Evolutionary conservation across 2,113 vertebrate genomes (phyloP).

Genomic region (Spea bombifrons): DNA sequence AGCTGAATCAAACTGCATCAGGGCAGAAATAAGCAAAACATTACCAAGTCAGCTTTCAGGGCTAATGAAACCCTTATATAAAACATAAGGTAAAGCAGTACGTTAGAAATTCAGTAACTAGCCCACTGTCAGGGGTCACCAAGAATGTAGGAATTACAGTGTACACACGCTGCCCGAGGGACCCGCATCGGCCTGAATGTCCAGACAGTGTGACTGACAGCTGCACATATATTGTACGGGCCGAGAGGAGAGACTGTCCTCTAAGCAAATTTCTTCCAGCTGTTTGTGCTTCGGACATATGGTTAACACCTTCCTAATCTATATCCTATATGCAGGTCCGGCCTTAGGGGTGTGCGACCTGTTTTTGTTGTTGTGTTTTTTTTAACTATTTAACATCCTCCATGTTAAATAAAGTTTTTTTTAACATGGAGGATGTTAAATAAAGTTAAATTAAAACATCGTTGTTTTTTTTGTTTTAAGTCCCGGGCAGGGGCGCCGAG

Average conservation of each 20-base stretch:
- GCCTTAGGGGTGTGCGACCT: too few species aligned
- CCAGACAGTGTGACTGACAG: constrained; percentile 44
- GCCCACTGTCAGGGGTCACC: constrained; percentile 36
- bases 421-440: too few species aligned
- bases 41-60: neutral
- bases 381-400: too few species aligned
- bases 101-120: constrained; percentile 5
- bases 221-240: constrained; percentile 35
- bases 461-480: too few species aligned
- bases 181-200: constrained; percentile 38
- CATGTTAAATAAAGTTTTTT: too few species aligned
- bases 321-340: too few species aligned
- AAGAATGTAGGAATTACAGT: constrained; percentile 35
- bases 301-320: too few species aligned
- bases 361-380: too few species aligned
- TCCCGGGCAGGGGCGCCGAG: too few species aligned
- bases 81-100: neutral
- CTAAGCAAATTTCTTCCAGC: constrained; percentile 44
- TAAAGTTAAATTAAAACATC: too few species aligned
- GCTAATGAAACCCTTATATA: constrained; percentile 7
- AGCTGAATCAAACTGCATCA: neutral
- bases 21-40: neutral
- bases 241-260: constrained; percentile 41
- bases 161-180: constrained; percentile 38
- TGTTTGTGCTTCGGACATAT: too few species aligned